Evolutionary conservation across 2,888 invertebrate genomes (phyloP), one percentile per base, ranked within the genome.

Genomic region (Melanophora roralis): DNA sequence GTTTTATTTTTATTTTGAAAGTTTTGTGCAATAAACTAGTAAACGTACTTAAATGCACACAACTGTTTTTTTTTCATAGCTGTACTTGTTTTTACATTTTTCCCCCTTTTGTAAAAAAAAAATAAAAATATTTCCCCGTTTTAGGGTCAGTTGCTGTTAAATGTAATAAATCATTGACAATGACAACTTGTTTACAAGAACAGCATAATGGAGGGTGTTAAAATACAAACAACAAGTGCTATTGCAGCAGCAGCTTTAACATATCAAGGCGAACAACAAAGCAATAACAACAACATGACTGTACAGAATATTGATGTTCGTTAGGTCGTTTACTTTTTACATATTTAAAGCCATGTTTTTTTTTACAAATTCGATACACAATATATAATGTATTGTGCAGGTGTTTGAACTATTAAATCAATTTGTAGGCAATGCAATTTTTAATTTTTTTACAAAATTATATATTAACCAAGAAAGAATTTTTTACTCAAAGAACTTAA

Each of bases 101-200:
- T 49, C n/a, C 19, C 9, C 34, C 23, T 32, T 60, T 62, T 38
- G 40, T 19, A 34, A 19, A 27, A 27, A 27, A 27, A 27, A 27
- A 27, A 27, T 5, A 27, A 27, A 27, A 5, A 27, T 27, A 5
- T 27, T 27, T 27, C 6, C 27, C 27, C 32, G n/a, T 49, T 60
- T 32, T 38, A 53, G 78, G 79, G 80, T 72, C 80, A 80, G 57
- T 68, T 76, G 47, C 72, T 80, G 80, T 73, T 80, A 80, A 62
- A 80, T 64, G 72, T 68, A 80, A 80, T 80, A 80, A 80, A 80
- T 80, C 80, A 80, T 80, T 68, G 80, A 59, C 80, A 76, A 72
- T 80, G 80, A 76, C 80, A 80, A 59, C 62, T 38, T 21, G 16
- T 67, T 32, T 40, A 75, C 62, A 40, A 55, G 51, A 55, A 68